Evolutionary conservation across 2,113 vertebrate genomes (phyloP), one percentile per base, ranked within the genome.

Genomic region (Siniperca knerii): DNA sequence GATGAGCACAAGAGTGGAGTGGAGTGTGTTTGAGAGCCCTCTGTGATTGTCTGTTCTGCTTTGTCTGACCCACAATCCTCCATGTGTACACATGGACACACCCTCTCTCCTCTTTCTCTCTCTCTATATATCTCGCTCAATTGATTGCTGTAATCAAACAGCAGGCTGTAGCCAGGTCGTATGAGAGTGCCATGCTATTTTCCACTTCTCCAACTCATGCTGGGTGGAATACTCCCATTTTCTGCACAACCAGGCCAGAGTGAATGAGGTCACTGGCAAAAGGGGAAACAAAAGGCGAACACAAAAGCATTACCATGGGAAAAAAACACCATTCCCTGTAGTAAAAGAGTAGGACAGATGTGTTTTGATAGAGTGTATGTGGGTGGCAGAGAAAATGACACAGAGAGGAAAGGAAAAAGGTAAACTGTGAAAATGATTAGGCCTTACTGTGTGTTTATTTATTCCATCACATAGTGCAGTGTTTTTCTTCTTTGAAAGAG

Each of bases 131-230:
- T 79, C 61, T 67, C 86, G 57, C 78, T 81, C 75, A 0, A 82
- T 85, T 91, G 90, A 91, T 89, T 90, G 84, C 84, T 89, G 81
- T 90, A 93, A 93, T 94, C 89, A 91, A 88, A 84, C 75, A 85
- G 72, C 16, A 20, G 55, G 40, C 55, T 70, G 69, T n/a, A 85
- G 81, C 84, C 64, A 44, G 74, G 77, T 80, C 16, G 37, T 46
- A 18, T 48, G 48, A 83, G 86, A 84, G 74, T 60, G 80, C 76
- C 0, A 4, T 33, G 42, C 86, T 87, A 89, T 88, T 89, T 88
- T 89, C 86, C 89, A 84, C 90, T 88, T 89, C 69, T 84, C 57
- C 58, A 52, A 61, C 65, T 78, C 78, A 83, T 70, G 67, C 73
- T 83, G 76, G 71, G 57, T 46, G 69, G 75, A 77, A 88, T 77